A percentile compares a stretch with the other conserved stretches of the same genome.
These are phyloP conservation scores for Monarcha castaneiventris DNA, from an alignment of 2,113 vertebrate species.

Conservation along the genomic window DNA sequence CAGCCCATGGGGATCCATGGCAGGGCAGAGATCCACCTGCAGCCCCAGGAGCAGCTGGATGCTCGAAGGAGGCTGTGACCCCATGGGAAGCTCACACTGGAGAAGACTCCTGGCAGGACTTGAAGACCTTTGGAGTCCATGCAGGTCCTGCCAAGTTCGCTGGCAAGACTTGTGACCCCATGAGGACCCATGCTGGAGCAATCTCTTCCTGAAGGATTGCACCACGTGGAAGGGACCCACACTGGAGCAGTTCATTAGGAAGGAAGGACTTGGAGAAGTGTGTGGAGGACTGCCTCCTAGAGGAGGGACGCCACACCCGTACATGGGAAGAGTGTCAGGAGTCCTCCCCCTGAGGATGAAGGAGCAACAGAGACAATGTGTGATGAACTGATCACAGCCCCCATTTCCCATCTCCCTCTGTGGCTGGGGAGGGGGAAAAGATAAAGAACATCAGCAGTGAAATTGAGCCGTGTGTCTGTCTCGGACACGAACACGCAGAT, in stretches of 20 bases:
- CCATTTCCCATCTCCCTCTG: neutral
- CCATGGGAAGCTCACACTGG: neutral
- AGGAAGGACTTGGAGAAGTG: neutral
- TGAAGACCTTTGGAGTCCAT: neutral
- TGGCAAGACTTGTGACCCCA: neutral
- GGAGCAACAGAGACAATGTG: neutral
- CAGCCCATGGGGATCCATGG: neutral
- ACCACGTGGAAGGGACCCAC: neutral
- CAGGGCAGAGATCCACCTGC: neutral
- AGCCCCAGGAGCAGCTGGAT: neutral
- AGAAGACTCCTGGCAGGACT: neutral
- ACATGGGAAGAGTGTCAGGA: neutral
- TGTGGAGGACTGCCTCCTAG: neutral
- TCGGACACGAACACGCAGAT: too few relatives aligned
- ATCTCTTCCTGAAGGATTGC: neutral
- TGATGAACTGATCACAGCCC: neutral
- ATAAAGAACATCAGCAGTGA: neutral
- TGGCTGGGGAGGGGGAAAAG: rapidly evolving
- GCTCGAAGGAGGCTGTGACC: neutral
- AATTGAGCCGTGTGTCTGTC: too few relatives aligned
- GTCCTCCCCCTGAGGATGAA: neutral
- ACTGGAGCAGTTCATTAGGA: neutral
- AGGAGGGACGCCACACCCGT: neutral
- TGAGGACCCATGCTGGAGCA: neutral
- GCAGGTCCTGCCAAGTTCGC: neutral